Percentiles rank a stretch among this genome's conserved stretches.
These are phyloP conservation scores for Macrotus californicus DNA, from an alignment of 2,113 vertebrate species.

Conservation along the genomic window DNA sequence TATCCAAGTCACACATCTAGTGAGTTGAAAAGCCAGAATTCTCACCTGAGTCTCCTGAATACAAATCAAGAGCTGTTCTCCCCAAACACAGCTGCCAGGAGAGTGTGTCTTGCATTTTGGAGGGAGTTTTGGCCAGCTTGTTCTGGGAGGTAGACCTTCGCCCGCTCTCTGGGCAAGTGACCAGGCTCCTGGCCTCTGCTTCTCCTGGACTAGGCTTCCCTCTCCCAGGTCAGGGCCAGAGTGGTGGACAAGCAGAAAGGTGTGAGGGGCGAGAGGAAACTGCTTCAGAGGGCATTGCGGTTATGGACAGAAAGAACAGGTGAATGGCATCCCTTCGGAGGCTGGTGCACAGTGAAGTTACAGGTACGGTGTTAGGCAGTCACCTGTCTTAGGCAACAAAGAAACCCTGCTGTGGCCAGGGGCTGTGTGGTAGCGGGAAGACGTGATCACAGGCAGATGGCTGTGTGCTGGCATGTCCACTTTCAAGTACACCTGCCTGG, in stretches of 20 bases:
- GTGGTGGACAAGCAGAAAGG: not conserved
- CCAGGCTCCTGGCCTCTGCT: not conserved
- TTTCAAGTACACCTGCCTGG: fast-evolving
- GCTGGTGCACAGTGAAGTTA: too few species aligned
- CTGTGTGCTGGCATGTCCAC: too few species aligned
- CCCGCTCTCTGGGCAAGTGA: not conserved
- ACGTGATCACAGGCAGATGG: not conserved
- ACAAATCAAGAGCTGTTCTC: not conserved
- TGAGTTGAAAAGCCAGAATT: not conserved
- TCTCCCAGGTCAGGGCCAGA: not conserved
- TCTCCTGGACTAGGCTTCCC: not conserved
- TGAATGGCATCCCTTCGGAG: fast-evolving
- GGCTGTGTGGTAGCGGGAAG: not conserved
- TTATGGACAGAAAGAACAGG: too few species aligned
- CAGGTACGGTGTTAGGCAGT: not conserved
- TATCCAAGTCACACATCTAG: not conserved
- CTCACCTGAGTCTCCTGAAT: not conserved
- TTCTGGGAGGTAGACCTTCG: not conserved
- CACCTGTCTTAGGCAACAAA: not conserved
- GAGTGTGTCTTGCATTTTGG: not conserved
- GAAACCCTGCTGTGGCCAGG: not conserved
- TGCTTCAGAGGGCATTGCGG: not conserved
- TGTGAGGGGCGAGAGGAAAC: not conserved
- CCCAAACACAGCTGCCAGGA: not conserved
- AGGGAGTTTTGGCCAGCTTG: not conserved